Evolutionary conservation across 1,140 invertebrate genomes (phyloP).

Genomic region (Brachionus koreanus): DNA sequence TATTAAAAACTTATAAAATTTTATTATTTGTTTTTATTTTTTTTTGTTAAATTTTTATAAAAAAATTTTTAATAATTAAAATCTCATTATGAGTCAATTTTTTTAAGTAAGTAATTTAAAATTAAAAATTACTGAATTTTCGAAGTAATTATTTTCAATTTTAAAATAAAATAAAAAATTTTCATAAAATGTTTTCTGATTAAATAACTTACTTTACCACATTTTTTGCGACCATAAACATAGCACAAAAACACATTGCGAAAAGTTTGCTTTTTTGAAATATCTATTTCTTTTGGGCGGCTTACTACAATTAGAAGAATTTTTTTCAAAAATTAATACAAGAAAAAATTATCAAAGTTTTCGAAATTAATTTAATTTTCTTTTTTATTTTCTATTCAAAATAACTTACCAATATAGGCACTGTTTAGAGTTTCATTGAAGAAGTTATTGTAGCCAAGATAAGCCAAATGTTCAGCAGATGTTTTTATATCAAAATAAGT

Average conservation of each 20-base stretch:
- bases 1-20: no score
- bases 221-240: constrained; percentile 84
- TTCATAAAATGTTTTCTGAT: no score
- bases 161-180: no score
- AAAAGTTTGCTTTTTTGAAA: constrained; percentile 88
- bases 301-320: constrained; percentile 67
- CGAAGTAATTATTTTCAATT: no score
- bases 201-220: constrained; percentile 68
- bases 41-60: no score
- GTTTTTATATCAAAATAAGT: constrained; percentile 76
- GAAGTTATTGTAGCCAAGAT: constrained; percentile 87
- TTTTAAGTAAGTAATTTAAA: no score
- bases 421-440: constrained; percentile 81
- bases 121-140: no score
- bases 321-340: constrained; percentile 6
- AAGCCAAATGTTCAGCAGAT: constrained; percentile 89
- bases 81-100: no score
- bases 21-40: no score
- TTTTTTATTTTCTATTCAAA: neutral
- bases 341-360: neutral
- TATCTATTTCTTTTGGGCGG: constrained; percentile 85
- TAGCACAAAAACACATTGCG: constrained; percentile 94
- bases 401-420: constrained; percentile 69
- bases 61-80: no score
- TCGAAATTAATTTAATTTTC: no score